Conservation (phyloP, 1,140 invertebrate genomes). For the Drosophila lini region DNA sequence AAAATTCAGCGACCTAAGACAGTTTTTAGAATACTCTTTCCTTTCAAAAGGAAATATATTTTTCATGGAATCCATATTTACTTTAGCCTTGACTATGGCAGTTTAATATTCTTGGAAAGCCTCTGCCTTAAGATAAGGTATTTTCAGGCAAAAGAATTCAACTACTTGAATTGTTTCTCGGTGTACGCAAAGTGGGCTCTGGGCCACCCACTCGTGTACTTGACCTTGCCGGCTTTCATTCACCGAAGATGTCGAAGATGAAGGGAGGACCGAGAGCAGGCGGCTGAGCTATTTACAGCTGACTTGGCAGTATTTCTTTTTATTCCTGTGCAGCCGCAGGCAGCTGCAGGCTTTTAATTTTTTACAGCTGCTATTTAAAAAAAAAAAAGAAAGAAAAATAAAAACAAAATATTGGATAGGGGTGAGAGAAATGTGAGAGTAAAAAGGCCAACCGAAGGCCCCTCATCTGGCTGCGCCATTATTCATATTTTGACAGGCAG, state of each 20-base stretch:
- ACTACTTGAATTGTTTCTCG: constrained; percentile 6
- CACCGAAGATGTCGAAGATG: constrained; percentile 23
- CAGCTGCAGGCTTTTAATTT: constrained; percentile 69
- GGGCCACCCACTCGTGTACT: constrained; percentile 33
- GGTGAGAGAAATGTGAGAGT: constrained; percentile 16
- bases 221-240: constrained; percentile 66
- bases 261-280: constrained; percentile 8
- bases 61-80: background rate
- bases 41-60: background rate
- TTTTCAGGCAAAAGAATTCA: constrained; percentile 1
- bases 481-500: constrained; percentile 77
- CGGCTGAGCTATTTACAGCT: constrained; percentile 59
- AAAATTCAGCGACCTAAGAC: background rate
- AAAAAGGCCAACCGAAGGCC: constrained; percentile 31
- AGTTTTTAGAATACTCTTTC: background rate
- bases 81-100: background rate
- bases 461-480: constrained; percentile 59
- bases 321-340: constrained; percentile 40
- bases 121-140: background rate
- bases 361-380: constrained; percentile 72
- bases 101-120: background rate
- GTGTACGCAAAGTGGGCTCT: constrained; percentile 8
- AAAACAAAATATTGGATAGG: constrained; percentile 10
- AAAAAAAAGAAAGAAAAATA: constrained; percentile 24
- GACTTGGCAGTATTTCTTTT: constrained; percentile 65